Conservation (phyloP, 2,113 vertebrate genomes). For the Piprites chloris region DNA sequence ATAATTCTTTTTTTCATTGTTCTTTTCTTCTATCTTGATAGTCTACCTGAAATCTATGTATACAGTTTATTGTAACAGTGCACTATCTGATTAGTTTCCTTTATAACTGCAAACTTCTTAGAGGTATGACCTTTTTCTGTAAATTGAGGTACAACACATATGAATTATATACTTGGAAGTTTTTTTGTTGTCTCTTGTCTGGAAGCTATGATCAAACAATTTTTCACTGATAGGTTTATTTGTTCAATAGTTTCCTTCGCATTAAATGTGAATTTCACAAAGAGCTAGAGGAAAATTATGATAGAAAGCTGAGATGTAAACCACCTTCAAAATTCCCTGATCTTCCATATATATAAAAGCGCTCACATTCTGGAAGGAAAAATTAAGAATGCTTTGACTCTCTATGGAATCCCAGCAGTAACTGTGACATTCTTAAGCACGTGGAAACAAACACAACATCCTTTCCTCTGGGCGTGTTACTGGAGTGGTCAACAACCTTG, state of each 20-base stretch:
- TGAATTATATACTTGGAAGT: not conserved
- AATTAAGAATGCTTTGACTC: not conserved
- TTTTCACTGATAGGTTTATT: not conserved
- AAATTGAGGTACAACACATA: not conserved
- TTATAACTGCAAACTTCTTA: not conserved
- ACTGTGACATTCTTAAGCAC: not conserved
- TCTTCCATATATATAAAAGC: rapidly evolving
- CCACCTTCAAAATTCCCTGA: not conserved
- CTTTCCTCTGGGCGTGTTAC: not conserved
- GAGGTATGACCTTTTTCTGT: not conserved
- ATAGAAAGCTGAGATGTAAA: not conserved
- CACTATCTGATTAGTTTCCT: not conserved
- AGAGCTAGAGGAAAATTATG: not conserved
- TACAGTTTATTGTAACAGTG: not conserved
- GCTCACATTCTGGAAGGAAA: not conserved
- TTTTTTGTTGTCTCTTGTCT: not conserved
- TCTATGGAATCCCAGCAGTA: not conserved
- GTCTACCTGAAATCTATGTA: not conserved
- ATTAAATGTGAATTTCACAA: not conserved
- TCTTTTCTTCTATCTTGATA: not conserved
- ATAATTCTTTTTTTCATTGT: not conserved
- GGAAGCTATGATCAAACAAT: not conserved
- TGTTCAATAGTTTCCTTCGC: not conserved
- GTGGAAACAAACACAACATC: not conserved
- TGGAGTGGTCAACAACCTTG: not conserved